Percentiles rank a stretch among this genome's conserved stretches.
Conservation (phyloP, 2,888 invertebrate species). For the Orgyia antiqua region DNA sequence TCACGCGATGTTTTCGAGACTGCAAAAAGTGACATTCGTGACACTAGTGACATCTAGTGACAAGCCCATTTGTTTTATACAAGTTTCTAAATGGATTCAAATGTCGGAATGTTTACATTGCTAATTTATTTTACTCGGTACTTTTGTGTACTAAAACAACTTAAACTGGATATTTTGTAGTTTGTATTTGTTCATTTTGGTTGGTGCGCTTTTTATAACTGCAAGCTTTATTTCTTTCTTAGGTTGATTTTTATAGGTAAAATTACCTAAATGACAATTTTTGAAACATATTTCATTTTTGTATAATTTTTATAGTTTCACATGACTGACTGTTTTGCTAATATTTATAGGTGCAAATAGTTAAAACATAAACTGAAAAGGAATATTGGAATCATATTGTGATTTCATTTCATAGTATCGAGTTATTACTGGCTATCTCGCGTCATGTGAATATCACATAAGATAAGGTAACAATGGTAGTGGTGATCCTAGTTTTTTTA, state of each 20-base stretch:
- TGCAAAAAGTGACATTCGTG: conserved; percentile 14
- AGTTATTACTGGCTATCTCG: too few species aligned
- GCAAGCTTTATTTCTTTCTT: not conserved
- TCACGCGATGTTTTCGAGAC: conserved; percentile 39
- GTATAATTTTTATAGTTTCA: too few species aligned
- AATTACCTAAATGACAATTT: not conserved
- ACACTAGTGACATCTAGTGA: conserved; percentile 25
- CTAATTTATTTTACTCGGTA: conserved; percentile 2
- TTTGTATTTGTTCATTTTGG: not conserved
- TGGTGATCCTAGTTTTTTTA: conserved; percentile 40
- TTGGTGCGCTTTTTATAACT: too few species aligned
- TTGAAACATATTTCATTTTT: too few species aligned
- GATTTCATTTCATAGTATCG: too few species aligned
- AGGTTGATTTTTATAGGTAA: not conserved
- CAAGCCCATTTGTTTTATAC: conserved; percentile 18
- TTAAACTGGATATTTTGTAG: too few species aligned
- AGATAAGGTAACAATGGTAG: conserved; percentile 17
- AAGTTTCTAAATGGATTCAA: conserved; percentile 11
- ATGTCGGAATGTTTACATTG: conserved; percentile 15
- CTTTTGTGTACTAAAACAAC: not conserved
- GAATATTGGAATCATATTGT: too few species aligned
- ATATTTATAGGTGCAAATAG: too few species aligned
- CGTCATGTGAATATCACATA: too few species aligned
- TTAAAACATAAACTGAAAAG: too few species aligned
- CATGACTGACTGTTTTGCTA: too few species aligned